Percentiles rank a stretch among this genome's conserved stretches.
Evolutionary conservation across 2,113 vertebrate genomes (phyloP).

Genomic region (Tetrao urogallus): DNA sequence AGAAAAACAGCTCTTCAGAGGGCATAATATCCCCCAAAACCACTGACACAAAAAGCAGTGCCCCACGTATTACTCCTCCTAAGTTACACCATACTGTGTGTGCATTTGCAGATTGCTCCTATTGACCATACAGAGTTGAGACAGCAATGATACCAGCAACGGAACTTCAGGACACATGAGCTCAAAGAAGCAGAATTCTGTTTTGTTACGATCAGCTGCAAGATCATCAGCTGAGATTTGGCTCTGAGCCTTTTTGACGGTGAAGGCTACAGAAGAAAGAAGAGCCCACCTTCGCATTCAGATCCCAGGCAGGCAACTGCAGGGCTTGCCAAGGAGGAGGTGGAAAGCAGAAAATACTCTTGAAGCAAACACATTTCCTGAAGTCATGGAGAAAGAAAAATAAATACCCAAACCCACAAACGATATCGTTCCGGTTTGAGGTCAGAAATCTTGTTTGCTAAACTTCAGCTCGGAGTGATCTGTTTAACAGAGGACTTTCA

Average conservation of each 20-base stretch:
- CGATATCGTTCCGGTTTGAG: not conserved
- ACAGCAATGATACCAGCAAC: not conserved
- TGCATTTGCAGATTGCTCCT: not conserved
- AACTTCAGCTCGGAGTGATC: slow-evolving; percentile 20
- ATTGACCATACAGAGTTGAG: not conserved
- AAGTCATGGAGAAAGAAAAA: slow-evolving; percentile 15
- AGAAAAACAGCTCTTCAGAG: not conserved
- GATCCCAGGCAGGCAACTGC: not conserved
- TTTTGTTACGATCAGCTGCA: not conserved
- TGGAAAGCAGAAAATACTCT: slow-evolving; percentile 4
- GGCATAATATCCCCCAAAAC: not conserved
- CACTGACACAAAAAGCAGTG: not conserved
- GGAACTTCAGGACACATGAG: not conserved
- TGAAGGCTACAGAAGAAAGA: not conserved
- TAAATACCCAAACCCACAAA: slow-evolving; percentile 25
- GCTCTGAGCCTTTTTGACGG: not conserved
- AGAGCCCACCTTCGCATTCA: not conserved
- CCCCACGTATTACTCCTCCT: not conserved
- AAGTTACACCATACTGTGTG: not conserved
- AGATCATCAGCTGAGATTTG: not conserved
- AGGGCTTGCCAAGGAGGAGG: not conserved
- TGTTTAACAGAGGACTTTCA: not conserved
- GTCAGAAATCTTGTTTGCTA: slow-evolving; percentile 7
- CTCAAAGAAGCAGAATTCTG: not conserved
- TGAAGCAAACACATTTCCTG: not conserved